These are phyloP conservation scores for Myopa testacea DNA, from an alignment of 2,888 invertebrate species.

Conservation along the genomic window DNA sequence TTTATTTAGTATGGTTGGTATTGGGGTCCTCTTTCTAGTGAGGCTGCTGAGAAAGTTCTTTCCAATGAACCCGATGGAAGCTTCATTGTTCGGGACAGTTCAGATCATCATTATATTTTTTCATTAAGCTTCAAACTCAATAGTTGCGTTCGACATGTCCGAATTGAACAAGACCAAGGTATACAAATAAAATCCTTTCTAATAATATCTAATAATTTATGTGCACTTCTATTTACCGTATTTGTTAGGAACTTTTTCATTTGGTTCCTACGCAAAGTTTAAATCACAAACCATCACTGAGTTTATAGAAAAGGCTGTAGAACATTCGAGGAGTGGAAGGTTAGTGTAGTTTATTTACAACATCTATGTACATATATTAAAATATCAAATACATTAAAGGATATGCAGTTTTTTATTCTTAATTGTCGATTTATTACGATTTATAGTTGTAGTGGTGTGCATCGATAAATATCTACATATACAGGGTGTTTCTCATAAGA, in stretches of 20 bases:
- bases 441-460: too few species aligned
- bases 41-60: constrained; percentile 90
- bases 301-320: constrained; percentile 95
- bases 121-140: constrained; percentile 93
- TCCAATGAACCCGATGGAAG: constrained; percentile 94
- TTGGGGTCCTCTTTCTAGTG: constrained; percentile 93
- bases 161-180: constrained; percentile 97
- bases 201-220: background rate
- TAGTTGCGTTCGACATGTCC: constrained; percentile 87
- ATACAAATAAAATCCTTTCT: constrained; percentile 41
- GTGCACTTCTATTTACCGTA: background rate
- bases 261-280: constrained; percentile 93
- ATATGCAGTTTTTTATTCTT: too few species aligned
- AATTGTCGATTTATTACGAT: too few species aligned
- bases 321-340: constrained; percentile 91
- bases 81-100: constrained; percentile 92
- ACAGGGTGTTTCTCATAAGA: too few species aligned
- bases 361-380: background rate
- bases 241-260: constrained; percentile 89
- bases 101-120: constrained; percentile 95
- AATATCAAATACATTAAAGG: background rate
- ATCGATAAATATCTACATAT: too few species aligned
- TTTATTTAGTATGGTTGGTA: constrained; percentile 89
- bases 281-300: constrained; percentile 95
- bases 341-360: constrained; percentile 45